Evolutionary conservation across 53 echinoderm and acorn worm genomes (phyloP).

Genomic region (Holothuria scabra): DNA sequence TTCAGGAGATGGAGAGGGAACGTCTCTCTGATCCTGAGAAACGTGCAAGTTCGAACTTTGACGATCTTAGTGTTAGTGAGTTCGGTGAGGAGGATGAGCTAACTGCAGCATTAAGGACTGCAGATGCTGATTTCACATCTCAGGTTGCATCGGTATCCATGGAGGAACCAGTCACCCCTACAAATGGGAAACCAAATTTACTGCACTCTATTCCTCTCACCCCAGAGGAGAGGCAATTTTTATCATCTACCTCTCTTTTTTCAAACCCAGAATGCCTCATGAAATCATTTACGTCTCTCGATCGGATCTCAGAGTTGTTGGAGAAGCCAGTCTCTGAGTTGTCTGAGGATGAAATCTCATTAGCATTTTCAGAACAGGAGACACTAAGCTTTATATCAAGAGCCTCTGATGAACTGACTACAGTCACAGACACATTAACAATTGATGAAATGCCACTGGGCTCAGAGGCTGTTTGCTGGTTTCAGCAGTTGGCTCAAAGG

Average conservation of each 20-base stretch:
- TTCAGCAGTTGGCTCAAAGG: conserved; percentile 80
- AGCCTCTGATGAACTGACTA: conserved; percentile 84
- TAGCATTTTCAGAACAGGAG: conserved; percentile 93
- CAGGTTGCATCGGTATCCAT: conserved; percentile 50
- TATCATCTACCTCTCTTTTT: conserved; percentile 54
- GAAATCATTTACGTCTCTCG: conserved; percentile 81
- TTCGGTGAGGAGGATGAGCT: conserved; percentile 71
- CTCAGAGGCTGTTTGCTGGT: conserved; percentile 90
- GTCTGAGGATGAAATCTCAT: conserved; percentile 89
- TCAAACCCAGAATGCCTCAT: conserved; percentile 77
- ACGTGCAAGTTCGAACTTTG: conserved; percentile 13
- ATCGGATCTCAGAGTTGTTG: conserved; percentile 81
- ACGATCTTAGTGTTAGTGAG: not conserved
- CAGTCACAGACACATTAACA: conserved; percentile 81
- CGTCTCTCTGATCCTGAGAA: conserved; percentile 51
- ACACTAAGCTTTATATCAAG: conserved; percentile 89
- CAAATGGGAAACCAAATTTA: conserved; percentile 50
- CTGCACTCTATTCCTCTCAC: conserved; percentile 57
- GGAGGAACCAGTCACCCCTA: conserved; percentile 51
- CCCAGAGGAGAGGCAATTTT: conserved; percentile 57
- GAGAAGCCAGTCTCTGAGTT: conserved; percentile 94
- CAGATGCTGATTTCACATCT: conserved; percentile 65
- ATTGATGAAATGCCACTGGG: conserved; percentile 95
- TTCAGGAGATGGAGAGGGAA: conserved; percentile 28
- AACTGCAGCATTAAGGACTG: conserved; percentile 59